Percentiles rank a stretch among this genome's conserved stretches.
Evolutionary conservation across 2,797 vertebrate genomes (phyloP).

Genomic region (Bovichtus variegatus): DNA sequence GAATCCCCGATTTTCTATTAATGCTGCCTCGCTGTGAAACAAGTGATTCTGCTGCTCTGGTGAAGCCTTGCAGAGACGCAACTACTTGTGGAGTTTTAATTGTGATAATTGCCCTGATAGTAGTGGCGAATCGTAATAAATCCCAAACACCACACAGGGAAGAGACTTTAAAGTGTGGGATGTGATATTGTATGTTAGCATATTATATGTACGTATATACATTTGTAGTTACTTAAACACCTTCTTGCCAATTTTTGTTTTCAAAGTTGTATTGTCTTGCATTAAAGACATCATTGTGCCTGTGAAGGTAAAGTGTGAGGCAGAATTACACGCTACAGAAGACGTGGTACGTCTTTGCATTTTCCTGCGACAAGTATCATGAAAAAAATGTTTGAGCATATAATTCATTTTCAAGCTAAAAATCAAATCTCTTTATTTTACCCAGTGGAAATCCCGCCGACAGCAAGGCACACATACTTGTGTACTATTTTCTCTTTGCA

Average conservation of each 20-base stretch:
- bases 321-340: background rate
- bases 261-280: too few species aligned
- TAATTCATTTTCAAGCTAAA: conserved; percentile 3
- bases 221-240: background rate
- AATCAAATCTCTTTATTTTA: background rate
- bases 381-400: conserved; percentile 3
- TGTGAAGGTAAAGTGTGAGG: background rate
- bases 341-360: background rate
- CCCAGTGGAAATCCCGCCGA: conserved; percentile 23
- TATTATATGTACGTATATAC: background rate
- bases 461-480: conserved; percentile 40
- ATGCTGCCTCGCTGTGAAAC: conserved; percentile 1
- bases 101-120: conserved; percentile 11
- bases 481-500: conserved; percentile 29
- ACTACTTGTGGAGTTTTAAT: conserved; percentile 3
- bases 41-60: conserved; percentile 12
- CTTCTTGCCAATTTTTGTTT: too few species aligned
- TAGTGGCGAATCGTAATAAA: conserved; percentile 8
- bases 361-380: background rate
- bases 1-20: background rate
- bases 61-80: background rate
- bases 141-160: background rate
- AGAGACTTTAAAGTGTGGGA: background rate
- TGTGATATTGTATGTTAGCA: background rate
- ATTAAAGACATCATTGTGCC: too few species aligned